A percentile compares a stretch with the other conserved stretches of the same genome.
phyloP scores from a whole-genome alignment of 2,113 vertebrate species.

The Cephalopterus ornatus region DNA sequence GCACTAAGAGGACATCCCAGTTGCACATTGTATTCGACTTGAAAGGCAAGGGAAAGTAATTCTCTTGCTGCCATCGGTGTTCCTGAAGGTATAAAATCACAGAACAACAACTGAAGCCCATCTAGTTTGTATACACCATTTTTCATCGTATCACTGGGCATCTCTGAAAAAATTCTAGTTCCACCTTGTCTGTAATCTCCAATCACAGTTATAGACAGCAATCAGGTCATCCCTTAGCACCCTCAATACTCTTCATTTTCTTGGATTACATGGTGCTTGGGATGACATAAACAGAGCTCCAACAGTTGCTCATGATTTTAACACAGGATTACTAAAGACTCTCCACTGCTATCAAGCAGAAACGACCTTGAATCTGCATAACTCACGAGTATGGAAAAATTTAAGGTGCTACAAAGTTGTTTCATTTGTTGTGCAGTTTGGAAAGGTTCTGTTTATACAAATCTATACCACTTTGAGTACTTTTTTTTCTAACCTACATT shows the following conservation, averaged over 20 bases:
- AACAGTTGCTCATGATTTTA: neutral
- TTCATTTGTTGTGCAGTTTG: neutral
- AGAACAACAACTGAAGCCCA: neutral
- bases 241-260: neutral
- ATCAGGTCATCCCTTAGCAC: neutral
- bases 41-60: neutral
- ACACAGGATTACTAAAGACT: neutral
- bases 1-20: neutral
- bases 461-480: neutral
- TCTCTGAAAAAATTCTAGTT: neutral
- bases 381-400: neutral
- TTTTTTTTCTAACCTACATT: neutral
- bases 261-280: neutral
- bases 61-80: neutral
- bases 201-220: neutral
- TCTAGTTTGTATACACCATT: neutral
- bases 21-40: neutral
- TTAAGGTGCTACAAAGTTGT: neutral
- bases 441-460: neutral
- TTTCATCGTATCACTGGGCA: neutral
- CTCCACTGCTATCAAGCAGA: neutral
- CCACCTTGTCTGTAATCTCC: neutral
- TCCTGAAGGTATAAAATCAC: neutral
- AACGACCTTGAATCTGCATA: neutral
- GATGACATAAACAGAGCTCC: neutral